Percentiles rank a stretch among this genome's conserved stretches.
Conservation (phyloP, 2,113 vertebrate species). For the Sinocyclocheilus anshuiensis region DNA sequence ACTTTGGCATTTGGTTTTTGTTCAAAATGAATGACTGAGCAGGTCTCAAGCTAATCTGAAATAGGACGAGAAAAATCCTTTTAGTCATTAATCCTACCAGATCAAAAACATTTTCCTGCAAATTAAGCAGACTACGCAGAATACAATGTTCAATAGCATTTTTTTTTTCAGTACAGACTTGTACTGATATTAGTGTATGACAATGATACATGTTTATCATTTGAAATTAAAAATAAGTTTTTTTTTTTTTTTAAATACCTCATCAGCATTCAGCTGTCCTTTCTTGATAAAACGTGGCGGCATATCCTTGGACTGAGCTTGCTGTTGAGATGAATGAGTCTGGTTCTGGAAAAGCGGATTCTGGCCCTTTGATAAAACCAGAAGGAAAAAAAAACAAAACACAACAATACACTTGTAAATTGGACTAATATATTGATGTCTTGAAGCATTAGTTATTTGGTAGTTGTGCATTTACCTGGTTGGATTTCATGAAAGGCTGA, state of each 20-base stretch:
- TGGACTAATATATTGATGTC: background rate
- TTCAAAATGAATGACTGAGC: conserved; percentile 97
- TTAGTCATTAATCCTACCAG: background rate
- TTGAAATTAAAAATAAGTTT: background rate
- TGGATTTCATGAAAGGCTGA: conserved; percentile 93
- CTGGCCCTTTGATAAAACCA: conserved; percentile 81
- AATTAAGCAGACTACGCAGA: background rate
- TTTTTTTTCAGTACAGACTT: no score
- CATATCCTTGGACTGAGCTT: conserved; percentile 97
- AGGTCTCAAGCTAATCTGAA: conserved; percentile 95
- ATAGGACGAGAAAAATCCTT: background rate
- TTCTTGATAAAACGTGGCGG: conserved; percentile 98
- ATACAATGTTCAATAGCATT: background rate
- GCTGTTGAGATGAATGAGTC: conserved; percentile 91
- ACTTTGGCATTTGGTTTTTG: conserved; percentile 98
- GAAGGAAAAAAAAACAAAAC: background rate
- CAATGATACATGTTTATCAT: background rate
- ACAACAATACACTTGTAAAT: background rate
- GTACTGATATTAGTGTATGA: background rate
- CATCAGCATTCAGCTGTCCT: conserved; percentile 97
- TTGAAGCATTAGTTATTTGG: background rate
- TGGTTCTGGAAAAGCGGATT: conserved; percentile 98
- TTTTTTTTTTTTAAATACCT: no score
- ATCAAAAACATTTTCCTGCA: background rate
- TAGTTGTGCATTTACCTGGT: conserved; percentile 78